Evolutionary conservation across 2,888 invertebrate genomes (phyloP).

Genomic region (Harpagoxenus sublaevis): DNA sequence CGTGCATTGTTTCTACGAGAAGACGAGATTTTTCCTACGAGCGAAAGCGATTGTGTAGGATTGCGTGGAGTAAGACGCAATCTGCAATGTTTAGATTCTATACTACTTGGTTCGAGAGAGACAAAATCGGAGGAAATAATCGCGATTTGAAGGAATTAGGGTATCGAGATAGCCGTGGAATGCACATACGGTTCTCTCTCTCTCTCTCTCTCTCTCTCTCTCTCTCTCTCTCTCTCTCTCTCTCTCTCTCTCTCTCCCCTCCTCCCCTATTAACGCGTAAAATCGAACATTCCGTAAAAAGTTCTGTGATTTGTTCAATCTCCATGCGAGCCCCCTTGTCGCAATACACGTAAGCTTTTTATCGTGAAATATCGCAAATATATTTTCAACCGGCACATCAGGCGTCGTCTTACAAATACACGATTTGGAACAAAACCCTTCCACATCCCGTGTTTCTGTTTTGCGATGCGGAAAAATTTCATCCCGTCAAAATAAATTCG

Average conservation of each 20-base stretch:
- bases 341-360: conserved; percentile 40
- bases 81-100: conserved; percentile 18
- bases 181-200: no score
- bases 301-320: neutral
- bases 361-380: conserved; percentile 29
- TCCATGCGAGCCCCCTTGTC: neutral
- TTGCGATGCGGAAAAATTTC: conserved; percentile 29
- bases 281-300: conserved; percentile 30
- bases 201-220: no score
- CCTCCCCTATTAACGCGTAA: neutral
- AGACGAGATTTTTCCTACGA: conserved; percentile 30
- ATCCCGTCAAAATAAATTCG: conserved; percentile 33
- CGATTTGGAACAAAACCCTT: conserved; percentile 26
- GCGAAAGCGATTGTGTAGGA: conserved; percentile 24
- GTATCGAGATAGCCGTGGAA: neutral
- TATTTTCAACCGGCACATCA: conserved; percentile 16
- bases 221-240: no score
- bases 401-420: conserved; percentile 10
- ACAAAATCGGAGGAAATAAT: conserved; percentile 14
- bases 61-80: conserved; percentile 26
- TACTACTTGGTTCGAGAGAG: neutral
- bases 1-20: conserved; percentile 48
- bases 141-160: conserved; percentile 11
- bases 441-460: neutral
- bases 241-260: no score